Evolutionary conservation across 2,888 invertebrate species (phyloP).

Genomic region (Orchesella flavescens): DNA sequence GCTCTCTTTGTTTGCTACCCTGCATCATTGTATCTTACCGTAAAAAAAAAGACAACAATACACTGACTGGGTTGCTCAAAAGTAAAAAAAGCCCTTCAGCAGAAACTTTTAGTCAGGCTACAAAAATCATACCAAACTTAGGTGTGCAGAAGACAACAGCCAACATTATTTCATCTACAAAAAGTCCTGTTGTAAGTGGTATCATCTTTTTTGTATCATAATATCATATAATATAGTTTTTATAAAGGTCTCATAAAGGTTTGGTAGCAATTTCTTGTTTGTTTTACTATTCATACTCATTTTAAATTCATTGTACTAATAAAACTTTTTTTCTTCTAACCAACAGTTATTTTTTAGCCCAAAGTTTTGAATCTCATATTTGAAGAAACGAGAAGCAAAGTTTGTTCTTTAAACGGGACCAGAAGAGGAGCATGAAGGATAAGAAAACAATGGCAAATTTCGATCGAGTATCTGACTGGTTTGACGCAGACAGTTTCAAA

Average conservation of each 20-base stretch:
- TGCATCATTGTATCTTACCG: conserved; percentile 14
- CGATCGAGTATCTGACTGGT: conserved; percentile 82
- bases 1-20: conserved; percentile 48
- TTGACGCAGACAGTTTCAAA: conserved; percentile 81
- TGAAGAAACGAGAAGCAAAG: background rate
- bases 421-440: conserved; percentile 62
- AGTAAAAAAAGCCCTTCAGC: background rate
- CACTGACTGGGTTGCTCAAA: conserved; percentile 6
- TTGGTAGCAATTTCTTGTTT: no score
- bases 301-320: no score
- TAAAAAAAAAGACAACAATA: conserved; percentile 9
- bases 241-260: no score
- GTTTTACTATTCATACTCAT: no score
- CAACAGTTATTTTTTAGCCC: no score
- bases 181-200: background rate
- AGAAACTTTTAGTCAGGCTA: background rate
- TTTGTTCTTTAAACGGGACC: background rate
- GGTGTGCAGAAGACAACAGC: background rate
- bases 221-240: no score
- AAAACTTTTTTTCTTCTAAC: no score
- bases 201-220: background rate
- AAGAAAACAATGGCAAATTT: conserved; percentile 68
- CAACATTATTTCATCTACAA: background rate
- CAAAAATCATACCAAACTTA: background rate
- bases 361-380: background rate